A percentile compares a stretch with the other conserved stretches of the same genome.
phyloP scores from a whole-genome alignment of 2,888 invertebrate genomes.

The Ptychoptera contaminata region DNA sequence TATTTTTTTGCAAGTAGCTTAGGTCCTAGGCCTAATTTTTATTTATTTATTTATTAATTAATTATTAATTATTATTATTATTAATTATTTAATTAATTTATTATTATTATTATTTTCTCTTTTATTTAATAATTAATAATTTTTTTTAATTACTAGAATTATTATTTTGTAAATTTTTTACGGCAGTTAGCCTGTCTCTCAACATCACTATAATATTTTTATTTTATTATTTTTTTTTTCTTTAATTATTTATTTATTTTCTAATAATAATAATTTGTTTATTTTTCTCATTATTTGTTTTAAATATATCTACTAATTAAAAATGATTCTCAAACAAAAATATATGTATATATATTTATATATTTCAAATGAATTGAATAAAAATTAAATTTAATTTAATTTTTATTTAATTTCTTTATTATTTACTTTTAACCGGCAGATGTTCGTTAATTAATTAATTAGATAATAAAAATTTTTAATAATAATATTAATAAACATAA shows the following conservation, averaged over 20 bases:
- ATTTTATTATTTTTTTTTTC: too few species aligned
- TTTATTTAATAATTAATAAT: conserved; percentile 5
- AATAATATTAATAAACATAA: too few species aligned
- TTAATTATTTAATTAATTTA: conserved; percentile 4
- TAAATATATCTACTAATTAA: background rate
- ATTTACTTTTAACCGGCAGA: too few species aligned
- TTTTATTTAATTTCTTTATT: background rate
- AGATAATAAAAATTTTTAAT: background rate
- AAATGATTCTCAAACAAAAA: too few species aligned
- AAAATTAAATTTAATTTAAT: background rate
- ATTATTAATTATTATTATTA: conserved; percentile 4
- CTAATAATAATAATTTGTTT: conserved; percentile 3
- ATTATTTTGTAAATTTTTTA: background rate
- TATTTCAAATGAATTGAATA: too few species aligned
- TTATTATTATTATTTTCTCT: conserved; percentile 4
- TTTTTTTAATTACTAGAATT: conserved; percentile 1
- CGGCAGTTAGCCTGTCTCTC: background rate
- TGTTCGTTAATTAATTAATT: too few species aligned
- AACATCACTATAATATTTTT: conserved; percentile 5
- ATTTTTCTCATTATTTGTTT: background rate
- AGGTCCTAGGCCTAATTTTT: conserved; percentile 7
- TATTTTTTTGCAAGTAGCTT: conserved; percentile 7
- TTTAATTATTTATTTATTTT: too few species aligned
- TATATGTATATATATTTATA: too few species aligned
- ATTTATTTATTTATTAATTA: background rate